phyloP scores from a whole-genome alignment of 2,797 vertebrate genomes.

The Chaetophractus vellerosus region DNA sequence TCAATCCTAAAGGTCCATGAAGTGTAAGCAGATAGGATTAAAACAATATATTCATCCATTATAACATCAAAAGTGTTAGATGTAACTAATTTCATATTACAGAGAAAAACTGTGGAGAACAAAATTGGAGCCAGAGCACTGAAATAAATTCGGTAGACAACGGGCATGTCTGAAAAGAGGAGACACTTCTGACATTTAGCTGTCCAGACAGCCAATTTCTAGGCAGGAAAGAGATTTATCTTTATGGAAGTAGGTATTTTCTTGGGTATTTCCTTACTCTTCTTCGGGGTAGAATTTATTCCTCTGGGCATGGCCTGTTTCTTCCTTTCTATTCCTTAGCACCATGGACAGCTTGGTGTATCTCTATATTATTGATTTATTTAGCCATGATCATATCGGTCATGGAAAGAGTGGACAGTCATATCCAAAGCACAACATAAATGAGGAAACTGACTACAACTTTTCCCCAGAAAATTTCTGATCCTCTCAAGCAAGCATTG shows the following conservation, averaged over 20 bases:
- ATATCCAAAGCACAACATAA: neutral
- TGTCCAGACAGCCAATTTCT: neutral
- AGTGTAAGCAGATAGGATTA: neutral
- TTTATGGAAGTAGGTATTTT: neutral
- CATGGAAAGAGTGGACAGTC: neutral
- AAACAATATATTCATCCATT: neutral
- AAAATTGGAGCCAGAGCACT: neutral
- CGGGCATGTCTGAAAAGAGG: fast-evolving
- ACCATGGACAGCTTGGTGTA: neutral
- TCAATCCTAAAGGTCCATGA: fast-evolving
- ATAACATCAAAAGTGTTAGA: neutral
- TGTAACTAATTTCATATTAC: neutral
- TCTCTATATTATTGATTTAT: neutral
- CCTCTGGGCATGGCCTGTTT: neutral
- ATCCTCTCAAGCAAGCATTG: fast-evolving
- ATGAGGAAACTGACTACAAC: no score
- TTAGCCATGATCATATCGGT: no score
- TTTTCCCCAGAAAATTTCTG: neutral
- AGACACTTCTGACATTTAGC: neutral
- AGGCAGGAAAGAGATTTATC: neutral
- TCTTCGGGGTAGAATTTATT: neutral
- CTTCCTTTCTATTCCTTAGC: neutral
- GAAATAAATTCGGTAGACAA: neutral
- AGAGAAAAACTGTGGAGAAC: neutral
- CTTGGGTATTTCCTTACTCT: neutral